phyloP scores from a whole-genome alignment of 1,140 invertebrate species.

The Wiebesia pumilae region DNA sequence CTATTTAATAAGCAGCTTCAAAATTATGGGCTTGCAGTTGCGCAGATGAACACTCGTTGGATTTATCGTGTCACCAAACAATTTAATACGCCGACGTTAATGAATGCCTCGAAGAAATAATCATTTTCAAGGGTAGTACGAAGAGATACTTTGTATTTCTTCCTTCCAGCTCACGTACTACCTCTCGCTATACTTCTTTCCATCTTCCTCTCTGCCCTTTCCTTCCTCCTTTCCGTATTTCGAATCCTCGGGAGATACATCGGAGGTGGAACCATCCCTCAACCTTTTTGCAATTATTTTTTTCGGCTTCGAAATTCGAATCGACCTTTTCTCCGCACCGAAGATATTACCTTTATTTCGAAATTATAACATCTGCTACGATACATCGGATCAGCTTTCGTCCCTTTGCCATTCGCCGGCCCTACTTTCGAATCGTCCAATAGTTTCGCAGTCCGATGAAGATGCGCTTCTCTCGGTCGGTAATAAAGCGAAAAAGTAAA shows the following conservation, averaged over 20 bases:
- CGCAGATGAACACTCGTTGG: too few relatives aligned
- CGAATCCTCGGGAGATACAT: slow-evolving; percentile 47
- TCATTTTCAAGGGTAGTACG: not conserved
- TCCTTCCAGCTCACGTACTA: not conserved
- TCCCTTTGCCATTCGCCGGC: slow-evolving; percentile 31
- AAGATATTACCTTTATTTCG: slow-evolving; percentile 69
- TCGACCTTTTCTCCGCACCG: slow-evolving; percentile 59
- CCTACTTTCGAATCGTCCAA: slow-evolving; percentile 1
- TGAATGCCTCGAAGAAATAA: not conserved
- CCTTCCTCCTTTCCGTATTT: slow-evolving; percentile 44
- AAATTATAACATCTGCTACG: slow-evolving; percentile 74
- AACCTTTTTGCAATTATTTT: slow-evolving; percentile 61
- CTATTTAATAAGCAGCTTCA: too few relatives aligned
- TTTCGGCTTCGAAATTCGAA: slow-evolving; percentile 59
- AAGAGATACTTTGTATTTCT: not conserved
- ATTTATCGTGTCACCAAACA: not conserved
- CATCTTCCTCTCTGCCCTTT: not conserved
- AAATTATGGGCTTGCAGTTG: too few relatives aligned
- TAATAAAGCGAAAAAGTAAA: slow-evolving; percentile 61
- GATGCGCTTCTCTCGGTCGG: slow-evolving; percentile 45
- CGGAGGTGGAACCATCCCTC: slow-evolving; percentile 44
- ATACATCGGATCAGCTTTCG: slow-evolving; percentile 55
- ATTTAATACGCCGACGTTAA: not conserved
- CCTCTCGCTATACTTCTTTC: slow-evolving; percentile 13
- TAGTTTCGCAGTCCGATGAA: slow-evolving; percentile 27